These are phyloP conservation scores for Casuarius casuarius DNA, from an alignment of 2,113 vertebrate genomes.

Conservation along the genomic window DNA sequence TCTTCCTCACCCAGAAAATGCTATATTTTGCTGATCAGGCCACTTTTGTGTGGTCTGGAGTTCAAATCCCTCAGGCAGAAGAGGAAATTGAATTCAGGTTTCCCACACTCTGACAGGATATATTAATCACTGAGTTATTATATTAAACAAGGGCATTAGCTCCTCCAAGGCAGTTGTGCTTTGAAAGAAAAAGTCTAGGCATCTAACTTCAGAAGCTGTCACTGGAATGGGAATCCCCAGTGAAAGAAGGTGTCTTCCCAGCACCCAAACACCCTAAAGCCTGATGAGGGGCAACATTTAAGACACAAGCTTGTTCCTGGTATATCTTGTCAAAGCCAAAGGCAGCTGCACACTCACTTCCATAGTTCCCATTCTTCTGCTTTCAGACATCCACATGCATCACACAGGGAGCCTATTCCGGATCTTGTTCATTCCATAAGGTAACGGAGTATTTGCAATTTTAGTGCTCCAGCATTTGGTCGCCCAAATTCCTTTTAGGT, in stretches of 20 bases:
- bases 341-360: background rate
- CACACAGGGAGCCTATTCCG: background rate
- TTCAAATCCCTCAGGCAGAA: conserved; percentile 28
- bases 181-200: conserved; percentile 1
- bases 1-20: background rate
- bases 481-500: background rate
- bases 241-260: background rate
- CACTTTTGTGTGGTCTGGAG: conserved; percentile 59
- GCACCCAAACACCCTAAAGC: background rate
- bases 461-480: background rate
- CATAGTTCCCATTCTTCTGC: background rate
- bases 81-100: conserved; percentile 64
- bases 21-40: background rate
- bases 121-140: conserved; percentile 36
- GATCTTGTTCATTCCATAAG: background rate
- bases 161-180: background rate
- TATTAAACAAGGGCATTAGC: conserved; percentile 48
- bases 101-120: conserved; percentile 53
- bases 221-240: background rate
- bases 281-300: background rate
- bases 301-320: background rate
- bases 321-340: background rate
- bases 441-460: background rate
- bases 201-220: background rate
- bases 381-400: background rate